Conservation (phyloP, 2,888 invertebrate species). For the Clunio marinus region DNA sequence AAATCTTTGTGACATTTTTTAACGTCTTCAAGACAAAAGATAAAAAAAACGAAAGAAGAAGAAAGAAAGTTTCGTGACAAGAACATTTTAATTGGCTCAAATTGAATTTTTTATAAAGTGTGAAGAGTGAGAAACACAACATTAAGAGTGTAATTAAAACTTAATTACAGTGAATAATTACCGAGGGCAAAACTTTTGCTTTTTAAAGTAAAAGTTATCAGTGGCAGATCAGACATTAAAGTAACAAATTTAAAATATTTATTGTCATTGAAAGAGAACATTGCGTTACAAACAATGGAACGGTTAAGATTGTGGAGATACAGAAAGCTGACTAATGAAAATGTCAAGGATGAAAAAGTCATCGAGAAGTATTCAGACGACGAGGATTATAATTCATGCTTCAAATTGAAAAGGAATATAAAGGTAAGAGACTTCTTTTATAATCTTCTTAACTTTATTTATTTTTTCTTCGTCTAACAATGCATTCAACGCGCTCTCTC, state of each 20-base stretch:
- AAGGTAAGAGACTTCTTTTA: slow-evolving; percentile 24
- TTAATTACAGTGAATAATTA: background rate
- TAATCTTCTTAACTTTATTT: background rate
- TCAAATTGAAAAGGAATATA: slow-evolving; percentile 26
- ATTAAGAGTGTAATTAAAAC: background rate
- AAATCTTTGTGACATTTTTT: no score
- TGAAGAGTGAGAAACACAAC: background rate
- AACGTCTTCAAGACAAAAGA: no score
- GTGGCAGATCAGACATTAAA: background rate
- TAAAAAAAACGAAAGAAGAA: no score
- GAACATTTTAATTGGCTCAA: background rate
- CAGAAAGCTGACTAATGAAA: slow-evolving; percentile 38
- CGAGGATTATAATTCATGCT: slow-evolving; percentile 35
- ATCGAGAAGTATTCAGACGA: slow-evolving; percentile 20
- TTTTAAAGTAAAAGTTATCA: background rate
- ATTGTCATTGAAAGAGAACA: background rate
- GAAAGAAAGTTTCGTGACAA: no score
- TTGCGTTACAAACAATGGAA: slow-evolving; percentile 17
- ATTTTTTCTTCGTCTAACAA: background rate
- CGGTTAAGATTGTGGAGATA: slow-evolving; percentile 35
- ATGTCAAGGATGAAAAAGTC: slow-evolving; percentile 34
- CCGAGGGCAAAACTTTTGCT: background rate
- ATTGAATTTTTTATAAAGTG: slow-evolving; percentile 18
- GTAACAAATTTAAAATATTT: background rate
- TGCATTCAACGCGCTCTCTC: background rate